These are phyloP conservation scores for Rhabdomys dilectus DNA, from an alignment of 2,113 vertebrate species.

Conservation along the genomic window DNA sequence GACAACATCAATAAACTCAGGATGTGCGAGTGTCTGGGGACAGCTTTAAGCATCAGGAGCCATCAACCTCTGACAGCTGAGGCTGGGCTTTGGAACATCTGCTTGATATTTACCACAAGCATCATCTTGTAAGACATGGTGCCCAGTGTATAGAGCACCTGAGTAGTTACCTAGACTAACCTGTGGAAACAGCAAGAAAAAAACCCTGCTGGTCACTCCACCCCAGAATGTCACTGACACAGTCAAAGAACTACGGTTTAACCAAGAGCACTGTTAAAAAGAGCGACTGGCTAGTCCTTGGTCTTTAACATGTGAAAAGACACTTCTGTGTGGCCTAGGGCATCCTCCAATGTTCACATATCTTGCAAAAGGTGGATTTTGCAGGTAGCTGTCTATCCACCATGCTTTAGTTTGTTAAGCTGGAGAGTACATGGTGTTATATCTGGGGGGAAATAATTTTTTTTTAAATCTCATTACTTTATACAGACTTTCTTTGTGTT, in stretches of 20 bases:
- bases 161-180: not conserved
- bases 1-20: slow-evolving; percentile 15
- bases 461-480: not conserved
- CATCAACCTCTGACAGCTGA: slow-evolving; percentile 20
- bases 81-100: not conserved
- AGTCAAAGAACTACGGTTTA: not conserved
- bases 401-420: not conserved
- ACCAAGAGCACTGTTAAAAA: not conserved
- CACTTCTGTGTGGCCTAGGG: not conserved
- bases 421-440: not conserved
- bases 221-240: not conserved
- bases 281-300: not conserved
- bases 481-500: not conserved
- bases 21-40: not conserved
- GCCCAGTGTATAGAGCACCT: not conserved
- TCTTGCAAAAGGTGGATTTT: slow-evolving; percentile 16
- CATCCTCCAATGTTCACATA: not conserved
- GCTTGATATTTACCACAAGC: not conserved
- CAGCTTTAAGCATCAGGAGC: not conserved
- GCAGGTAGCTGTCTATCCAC: not conserved
- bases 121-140: not conserved
- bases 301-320: not conserved
- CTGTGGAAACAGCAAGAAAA: not conserved
- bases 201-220: not conserved
- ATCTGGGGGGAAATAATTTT: not conserved